Base-by-base conservation (phyloP, 1,140 invertebrate genomes). In the Sweltsa coloradensis region DNA sequence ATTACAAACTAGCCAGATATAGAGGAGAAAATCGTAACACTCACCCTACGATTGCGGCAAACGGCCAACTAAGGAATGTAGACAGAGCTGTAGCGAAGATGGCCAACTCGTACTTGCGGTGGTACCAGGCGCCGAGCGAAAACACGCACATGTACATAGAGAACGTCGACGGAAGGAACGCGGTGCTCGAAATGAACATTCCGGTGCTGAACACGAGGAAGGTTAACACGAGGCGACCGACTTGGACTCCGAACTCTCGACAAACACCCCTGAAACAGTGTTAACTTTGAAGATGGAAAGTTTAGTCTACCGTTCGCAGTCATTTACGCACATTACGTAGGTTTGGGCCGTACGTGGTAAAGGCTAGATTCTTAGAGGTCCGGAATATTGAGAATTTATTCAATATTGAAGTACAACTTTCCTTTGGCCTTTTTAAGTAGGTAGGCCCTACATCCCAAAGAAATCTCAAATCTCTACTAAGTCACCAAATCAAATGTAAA, bases 161-260 rank as follows among this genome's bases (percentile, higher is more conserved):
- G 73, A 97, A 99, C 5, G 85, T 82, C 2, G 91, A 95, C 0
- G 96, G 96, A 26, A 99, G 69, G 67, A 90, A 89, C 1, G 95
- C 90, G 7, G 89, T 78, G 50, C 81, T 80, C 0, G 88, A 80
- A 14, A 89, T 84, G 65, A 92, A 98, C 81, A 94, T 88, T 29
- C 93, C 95, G 11, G 90, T 79, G 51, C 86, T 83, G 49, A 94
- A 82, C 13, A 95, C 62, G 21, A 86, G 75, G 54, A 97, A 83
- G 18, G 79, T 75, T 22, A 97, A 68, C 61, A 82, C 85, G 13
- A 96, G 65, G 13, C 90, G 74, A 11, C 83, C 92, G 51, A 94
- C 78, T 53, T 91, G 83, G 39, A 86, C 77, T 6, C 93, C 93
- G 72, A 96, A 92, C 64, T 89, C 83, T 55, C 81, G 75, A 60